Percentiles rank a stretch among this genome's conserved stretches.
These are phyloP conservation scores for Leucophora obtusa DNA, from an alignment of 2,888 invertebrate species.

Conservation along the genomic window DNA sequence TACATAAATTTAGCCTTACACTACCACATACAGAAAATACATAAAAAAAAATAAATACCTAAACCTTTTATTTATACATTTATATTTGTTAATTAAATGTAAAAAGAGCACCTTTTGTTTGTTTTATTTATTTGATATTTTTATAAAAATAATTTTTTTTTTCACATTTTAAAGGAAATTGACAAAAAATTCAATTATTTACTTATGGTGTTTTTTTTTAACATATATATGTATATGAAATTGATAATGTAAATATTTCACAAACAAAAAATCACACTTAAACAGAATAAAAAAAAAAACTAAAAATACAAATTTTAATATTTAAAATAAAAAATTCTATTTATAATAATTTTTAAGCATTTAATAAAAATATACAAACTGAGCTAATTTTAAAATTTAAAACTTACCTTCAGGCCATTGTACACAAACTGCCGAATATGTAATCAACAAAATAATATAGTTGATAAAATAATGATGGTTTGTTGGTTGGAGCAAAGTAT, in stretches of 20 bases:
- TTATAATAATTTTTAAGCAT: slow-evolving; percentile 6
- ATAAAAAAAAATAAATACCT: not conserved
- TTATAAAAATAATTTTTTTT: not conserved
- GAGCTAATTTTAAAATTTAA: slow-evolving; percentile 20
- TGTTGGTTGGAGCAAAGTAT: slow-evolving; percentile 7
- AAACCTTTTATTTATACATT: not conserved
- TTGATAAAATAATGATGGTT: not conserved
- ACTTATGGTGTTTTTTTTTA: slow-evolving; percentile 12
- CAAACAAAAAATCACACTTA: slow-evolving; percentile 51
- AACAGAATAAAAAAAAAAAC: slow-evolving; percentile 13
- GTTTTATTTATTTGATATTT: not conserved
- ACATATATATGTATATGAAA: slow-evolving; percentile 21
- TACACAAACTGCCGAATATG: slow-evolving; percentile 86
- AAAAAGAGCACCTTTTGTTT: slow-evolving; percentile 28
- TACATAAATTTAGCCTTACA: not conserved
- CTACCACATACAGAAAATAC: not conserved
- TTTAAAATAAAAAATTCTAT: slow-evolving; percentile 15
- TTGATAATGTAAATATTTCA: slow-evolving; percentile 62
- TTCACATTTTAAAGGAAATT: slow-evolving; percentile 1
- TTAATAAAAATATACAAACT: slow-evolving; percentile 14
- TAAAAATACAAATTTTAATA: slow-evolving; percentile 10
- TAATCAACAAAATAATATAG: slow-evolving; percentile 9
- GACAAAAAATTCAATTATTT: slow-evolving; percentile 11
- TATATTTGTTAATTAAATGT: not conserved
- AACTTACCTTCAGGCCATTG: slow-evolving; percentile 94